phyloP scores from a whole-genome alignment of 2,888 invertebrate genomes.

The Crocallis elinguaria region DNA sequence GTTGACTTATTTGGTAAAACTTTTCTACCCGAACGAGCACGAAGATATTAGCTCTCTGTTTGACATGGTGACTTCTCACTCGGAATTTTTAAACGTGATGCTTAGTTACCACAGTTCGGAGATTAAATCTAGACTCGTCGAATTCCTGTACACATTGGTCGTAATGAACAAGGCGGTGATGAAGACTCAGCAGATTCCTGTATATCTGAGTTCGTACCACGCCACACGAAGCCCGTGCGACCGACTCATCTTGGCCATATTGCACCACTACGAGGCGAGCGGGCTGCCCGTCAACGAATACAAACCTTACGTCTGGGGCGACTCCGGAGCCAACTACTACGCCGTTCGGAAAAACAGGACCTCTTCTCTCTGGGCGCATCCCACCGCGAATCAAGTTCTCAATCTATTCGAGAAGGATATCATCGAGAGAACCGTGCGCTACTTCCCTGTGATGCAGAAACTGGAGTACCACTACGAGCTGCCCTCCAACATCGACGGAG shows the following conservation, averaged over 20 bases:
- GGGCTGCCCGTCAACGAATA: constrained; percentile 87
- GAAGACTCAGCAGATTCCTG: constrained; percentile 88
- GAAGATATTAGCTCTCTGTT: constrained; percentile 84
- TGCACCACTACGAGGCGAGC: constrained; percentile 88
- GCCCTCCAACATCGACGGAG: constrained; percentile 45
- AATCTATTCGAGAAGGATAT: constrained; percentile 88
- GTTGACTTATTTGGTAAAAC: constrained; percentile 82
- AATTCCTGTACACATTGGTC: constrained; percentile 87
- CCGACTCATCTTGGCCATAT: constrained; percentile 87
- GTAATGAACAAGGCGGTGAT: constrained; percentile 87
- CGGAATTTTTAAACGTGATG: constrained; percentile 90
- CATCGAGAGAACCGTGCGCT: constrained; percentile 87
- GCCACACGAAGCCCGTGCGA: constrained; percentile 89
- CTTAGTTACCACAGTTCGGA: constrained; percentile 77
- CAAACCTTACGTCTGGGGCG: constrained; percentile 94
- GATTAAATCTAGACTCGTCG: constrained; percentile 86
- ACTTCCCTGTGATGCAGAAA: constrained; percentile 88
- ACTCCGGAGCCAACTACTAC: constrained; percentile 91
- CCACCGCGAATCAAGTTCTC: constrained; percentile 89
- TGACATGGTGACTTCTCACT: constrained; percentile 91
- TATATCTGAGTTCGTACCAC: constrained; percentile 91
- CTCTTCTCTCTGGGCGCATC: constrained; percentile 87
- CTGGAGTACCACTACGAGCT: constrained; percentile 78
- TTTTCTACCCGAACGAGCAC: constrained; percentile 80
- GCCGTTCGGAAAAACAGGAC: constrained; percentile 85